Percentiles rank a stretch among this genome's conserved stretches.
These are phyloP conservation scores for Parnassius glacialis DNA, from an alignment of 2,888 invertebrate genomes.

Conservation along the genomic window DNA sequence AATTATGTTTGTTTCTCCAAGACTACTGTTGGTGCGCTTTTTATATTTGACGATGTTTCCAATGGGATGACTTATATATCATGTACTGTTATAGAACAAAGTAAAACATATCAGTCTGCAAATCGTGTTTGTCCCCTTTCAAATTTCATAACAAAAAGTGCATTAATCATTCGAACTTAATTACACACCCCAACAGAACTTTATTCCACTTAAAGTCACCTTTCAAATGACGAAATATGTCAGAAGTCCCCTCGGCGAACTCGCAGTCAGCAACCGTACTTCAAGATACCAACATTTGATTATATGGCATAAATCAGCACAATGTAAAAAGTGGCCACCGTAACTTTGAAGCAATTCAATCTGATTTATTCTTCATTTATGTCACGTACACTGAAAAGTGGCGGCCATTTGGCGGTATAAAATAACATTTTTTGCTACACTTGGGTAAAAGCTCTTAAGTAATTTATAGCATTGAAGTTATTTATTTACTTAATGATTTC, in stretches of 20 bases:
- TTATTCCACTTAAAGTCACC: neutral
- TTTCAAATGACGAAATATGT: constrained; percentile 2
- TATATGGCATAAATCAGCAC: constrained; percentile 4
- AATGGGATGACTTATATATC: neutral
- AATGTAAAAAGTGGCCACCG: neutral
- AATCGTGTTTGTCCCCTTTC: neutral
- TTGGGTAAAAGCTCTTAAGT: too few relatives aligned
- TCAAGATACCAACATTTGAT: neutral
- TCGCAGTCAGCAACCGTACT: neutral
- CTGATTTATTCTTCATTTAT: neutral
- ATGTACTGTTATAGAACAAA: neutral
- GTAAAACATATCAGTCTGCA: neutral
- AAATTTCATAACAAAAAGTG: neutral
- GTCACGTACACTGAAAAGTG: too few relatives aligned
- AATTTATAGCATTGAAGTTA: too few relatives aligned
- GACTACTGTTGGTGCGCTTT: too few relatives aligned
- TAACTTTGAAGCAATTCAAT: neutral
- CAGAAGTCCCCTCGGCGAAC: neutral
- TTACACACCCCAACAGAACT: neutral
- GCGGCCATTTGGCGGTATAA: too few relatives aligned
- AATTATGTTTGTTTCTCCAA: too few relatives aligned
- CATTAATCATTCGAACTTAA: neutral
- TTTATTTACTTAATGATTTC: too few relatives aligned
- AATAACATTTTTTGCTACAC: too few relatives aligned
- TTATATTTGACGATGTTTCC: neutral